Conservation (phyloP, 2,113 vertebrate genomes). For the Regulus satrapa region DNA sequence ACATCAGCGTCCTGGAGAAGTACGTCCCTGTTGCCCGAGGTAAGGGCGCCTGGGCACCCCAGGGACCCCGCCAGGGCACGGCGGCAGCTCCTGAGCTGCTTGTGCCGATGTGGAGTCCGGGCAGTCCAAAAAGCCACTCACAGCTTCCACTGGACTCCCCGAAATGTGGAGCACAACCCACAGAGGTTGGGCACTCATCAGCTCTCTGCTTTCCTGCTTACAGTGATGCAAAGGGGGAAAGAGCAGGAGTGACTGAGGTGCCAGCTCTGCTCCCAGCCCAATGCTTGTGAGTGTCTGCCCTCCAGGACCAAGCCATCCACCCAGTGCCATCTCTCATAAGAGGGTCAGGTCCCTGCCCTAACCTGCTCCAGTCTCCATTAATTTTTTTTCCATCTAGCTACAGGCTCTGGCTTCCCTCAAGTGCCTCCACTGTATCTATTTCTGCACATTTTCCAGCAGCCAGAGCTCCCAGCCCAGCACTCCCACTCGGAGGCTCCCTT, state of each 20-base stretch:
- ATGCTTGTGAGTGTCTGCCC: not conserved
- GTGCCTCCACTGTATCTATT: not conserved
- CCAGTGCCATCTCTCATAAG: not conserved
- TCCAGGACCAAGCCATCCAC: not conserved
- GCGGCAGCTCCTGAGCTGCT: accelerated
- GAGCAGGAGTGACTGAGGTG: not conserved
- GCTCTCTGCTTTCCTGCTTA: not conserved
- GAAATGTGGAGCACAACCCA: accelerated
- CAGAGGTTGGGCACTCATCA: not conserved
- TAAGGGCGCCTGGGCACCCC: conserved; percentile 31
- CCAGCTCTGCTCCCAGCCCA: not conserved
- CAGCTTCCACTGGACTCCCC: not conserved
- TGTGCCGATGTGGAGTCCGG: accelerated
- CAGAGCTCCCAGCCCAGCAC: not conserved
- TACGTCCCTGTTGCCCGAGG: conserved; percentile 76
- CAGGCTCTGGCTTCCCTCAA: not conserved
- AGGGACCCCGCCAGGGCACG: accelerated
- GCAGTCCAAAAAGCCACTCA: not conserved
- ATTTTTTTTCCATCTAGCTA: not conserved
- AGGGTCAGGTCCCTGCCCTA: not conserved
- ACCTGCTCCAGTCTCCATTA: not conserved
- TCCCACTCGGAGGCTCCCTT: not conserved
- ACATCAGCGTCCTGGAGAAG: conserved; percentile 88
- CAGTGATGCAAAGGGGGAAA: not conserved
- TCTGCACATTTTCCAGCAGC: not conserved